These are phyloP conservation scores for Melanocharis versteri DNA, from an alignment of 2,113 vertebrate genomes.

Conservation along the genomic window DNA sequence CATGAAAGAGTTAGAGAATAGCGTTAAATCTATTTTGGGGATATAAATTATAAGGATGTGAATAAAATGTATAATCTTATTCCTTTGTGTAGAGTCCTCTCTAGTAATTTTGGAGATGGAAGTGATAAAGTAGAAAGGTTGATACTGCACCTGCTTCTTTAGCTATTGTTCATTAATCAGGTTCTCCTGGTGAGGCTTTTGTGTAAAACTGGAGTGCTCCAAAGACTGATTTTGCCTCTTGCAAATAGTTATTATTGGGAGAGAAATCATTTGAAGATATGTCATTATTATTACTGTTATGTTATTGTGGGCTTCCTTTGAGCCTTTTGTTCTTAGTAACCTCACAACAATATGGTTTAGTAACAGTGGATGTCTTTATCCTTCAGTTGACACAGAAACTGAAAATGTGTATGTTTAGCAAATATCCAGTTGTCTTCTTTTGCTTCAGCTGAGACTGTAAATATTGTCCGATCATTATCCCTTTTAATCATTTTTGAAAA, in stretches of 20 bases:
- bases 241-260: neutral
- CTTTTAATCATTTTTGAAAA: neutral
- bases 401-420: neutral
- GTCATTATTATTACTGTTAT: neutral
- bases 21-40: neutral
- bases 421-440: neutral
- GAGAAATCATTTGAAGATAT: neutral
- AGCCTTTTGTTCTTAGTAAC: neutral
- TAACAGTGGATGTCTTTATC: neutral
- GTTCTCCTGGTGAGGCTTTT: neutral
- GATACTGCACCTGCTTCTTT: neutral
- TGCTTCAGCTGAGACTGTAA: neutral
- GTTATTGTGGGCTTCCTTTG: neutral
- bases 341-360: neutral
- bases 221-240: neutral
- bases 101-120: neutral
- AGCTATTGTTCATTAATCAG: slow-evolving; percentile 4
- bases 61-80: slow-evolving; percentile 5
- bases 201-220: neutral
- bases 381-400: neutral
- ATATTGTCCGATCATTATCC: neutral
- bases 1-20: neutral
- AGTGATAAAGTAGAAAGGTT: neutral
- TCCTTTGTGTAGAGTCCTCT: slow-evolving; percentile 2
- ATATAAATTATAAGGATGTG: neutral